Evolutionary conservation across 1,140 invertebrate species (phyloP).

Genomic region (Plectrocnemia conspersa): DNA sequence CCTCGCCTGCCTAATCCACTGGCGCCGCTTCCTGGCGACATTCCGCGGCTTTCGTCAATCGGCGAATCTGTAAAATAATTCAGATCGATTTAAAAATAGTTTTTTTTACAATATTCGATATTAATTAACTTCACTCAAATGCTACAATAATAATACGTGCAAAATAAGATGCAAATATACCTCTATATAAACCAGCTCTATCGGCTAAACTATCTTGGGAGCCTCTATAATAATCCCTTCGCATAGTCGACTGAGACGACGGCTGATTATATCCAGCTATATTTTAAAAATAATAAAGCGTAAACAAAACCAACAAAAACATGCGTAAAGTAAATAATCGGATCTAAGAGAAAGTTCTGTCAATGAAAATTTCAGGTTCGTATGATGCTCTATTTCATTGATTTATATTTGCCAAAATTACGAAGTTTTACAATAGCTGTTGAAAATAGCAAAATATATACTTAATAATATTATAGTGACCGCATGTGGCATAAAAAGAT

Average conservation of each 20-base stretch:
- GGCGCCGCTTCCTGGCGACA: conserved; percentile 64
- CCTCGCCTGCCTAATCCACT: conserved; percentile 68
- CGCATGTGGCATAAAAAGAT: too few relatives aligned
- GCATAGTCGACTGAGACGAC: conserved; percentile 56
- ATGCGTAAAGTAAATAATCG: conserved; percentile 32
- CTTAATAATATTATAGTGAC: too few relatives aligned
- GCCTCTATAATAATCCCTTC: conserved; percentile 81
- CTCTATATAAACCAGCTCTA: conserved; percentile 55
- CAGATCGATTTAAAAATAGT: background rate
- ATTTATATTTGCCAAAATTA: too few relatives aligned
- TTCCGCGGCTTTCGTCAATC: conserved; percentile 67
- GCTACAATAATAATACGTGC: background rate
- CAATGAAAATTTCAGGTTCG: conserved; percentile 24
- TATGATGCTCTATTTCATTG: too few relatives aligned
- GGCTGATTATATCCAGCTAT: conserved; percentile 34
- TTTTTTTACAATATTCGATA: background rate
- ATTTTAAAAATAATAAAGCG: conserved; percentile 30
- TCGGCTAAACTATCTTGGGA: conserved; percentile 79
- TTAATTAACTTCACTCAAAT: background rate
- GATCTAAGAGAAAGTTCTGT: conserved; percentile 21
- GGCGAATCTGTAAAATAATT: conserved; percentile 66
- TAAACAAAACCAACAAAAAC: conserved; percentile 35
- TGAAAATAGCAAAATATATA: too few relatives aligned
- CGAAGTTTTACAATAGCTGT: too few relatives aligned
- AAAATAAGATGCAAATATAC: conserved; percentile 43